A percentile compares a stretch with the other conserved stretches of the same genome.
Evolutionary conservation across 2,888 invertebrate species (phyloP).

Genomic region (Drosophila limbata): DNA sequence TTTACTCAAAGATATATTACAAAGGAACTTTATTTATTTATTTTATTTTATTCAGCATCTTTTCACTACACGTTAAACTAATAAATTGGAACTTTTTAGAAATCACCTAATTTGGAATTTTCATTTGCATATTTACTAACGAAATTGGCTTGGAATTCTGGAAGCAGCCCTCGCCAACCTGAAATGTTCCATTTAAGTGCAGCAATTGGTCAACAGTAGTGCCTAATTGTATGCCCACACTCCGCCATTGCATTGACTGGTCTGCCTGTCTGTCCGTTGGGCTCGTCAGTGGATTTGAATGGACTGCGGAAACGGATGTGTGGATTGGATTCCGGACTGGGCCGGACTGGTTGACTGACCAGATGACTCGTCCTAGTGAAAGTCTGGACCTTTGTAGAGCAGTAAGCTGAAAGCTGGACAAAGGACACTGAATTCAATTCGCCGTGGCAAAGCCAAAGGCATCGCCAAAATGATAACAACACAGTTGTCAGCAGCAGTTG

Average conservation of each 20-base stretch:
- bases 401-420: conserved; percentile 32
- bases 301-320: conserved; percentile 70
- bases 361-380: conserved; percentile 24
- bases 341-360: background rate
- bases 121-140: background rate
- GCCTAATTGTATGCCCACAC: conserved; percentile 44
- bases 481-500: conserved; percentile 53
- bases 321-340: conserved; percentile 41
- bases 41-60: too few species aligned
- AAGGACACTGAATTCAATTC: conserved; percentile 25
- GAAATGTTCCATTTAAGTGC: conserved; percentile 51
- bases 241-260: background rate
- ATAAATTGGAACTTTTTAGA: background rate
- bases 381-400: conserved; percentile 52
- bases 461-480: conserved; percentile 43
- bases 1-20: background rate
- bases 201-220: conserved; percentile 56
- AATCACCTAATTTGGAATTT: background rate
- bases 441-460: conserved; percentile 16
- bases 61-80: too few species aligned
- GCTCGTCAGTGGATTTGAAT: conserved; percentile 48
- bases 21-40: background rate
- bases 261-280: conserved; percentile 11
- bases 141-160: conserved; percentile 1
- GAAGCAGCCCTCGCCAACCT: conserved; percentile 23